Percentiles rank a stretch among this genome's conserved stretches.
Evolutionary conservation across 2,113 vertebrate genomes (phyloP).

Genomic region (Datnioides undecimradiatus): DNA sequence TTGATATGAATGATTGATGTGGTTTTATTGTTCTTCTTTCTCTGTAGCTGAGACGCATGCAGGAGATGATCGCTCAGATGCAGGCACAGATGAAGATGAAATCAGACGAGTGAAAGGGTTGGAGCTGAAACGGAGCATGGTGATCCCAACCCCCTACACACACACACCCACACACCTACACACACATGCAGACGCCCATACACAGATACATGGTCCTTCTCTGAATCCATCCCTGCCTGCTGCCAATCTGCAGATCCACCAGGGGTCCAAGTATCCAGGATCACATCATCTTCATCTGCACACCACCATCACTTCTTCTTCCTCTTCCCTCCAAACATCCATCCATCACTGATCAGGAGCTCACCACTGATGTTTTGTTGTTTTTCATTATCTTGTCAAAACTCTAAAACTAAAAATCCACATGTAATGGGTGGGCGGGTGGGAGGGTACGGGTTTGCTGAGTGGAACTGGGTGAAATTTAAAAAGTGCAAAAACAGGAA

Average conservation of each 20-base stretch:
- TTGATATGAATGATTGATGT: background rate
- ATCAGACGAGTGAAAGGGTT: constrained; percentile 84
- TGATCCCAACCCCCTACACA: constrained; percentile 15
- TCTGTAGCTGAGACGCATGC: constrained; percentile 89
- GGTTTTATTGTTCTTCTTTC: background rate
- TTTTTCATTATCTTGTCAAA: background rate
- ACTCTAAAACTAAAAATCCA: constrained; percentile 15
- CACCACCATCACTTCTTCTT: background rate
- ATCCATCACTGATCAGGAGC: constrained; percentile 42
- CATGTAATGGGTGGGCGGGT: background rate
- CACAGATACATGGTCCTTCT: constrained; percentile 10
- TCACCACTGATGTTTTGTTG: background rate
- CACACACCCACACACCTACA: constrained; percentile 7
- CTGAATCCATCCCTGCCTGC: constrained; percentile 11
- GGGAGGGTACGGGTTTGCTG: background rate
- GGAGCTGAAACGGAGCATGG: constrained; percentile 1
- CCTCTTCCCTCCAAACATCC: constrained; percentile 38
- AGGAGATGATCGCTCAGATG: constrained; percentile 93
- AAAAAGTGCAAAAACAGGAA: background rate
- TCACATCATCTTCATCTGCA: constrained; percentile 23
- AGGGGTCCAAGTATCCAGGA: constrained; percentile 9
- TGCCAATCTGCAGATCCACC: constrained; percentile 1
- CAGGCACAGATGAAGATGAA: constrained; percentile 92
- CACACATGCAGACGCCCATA: background rate
- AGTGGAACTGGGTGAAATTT: background rate